Evolutionary conservation across 2,888 invertebrate genomes (phyloP).

Genomic region (Euplexia lucipara): DNA sequence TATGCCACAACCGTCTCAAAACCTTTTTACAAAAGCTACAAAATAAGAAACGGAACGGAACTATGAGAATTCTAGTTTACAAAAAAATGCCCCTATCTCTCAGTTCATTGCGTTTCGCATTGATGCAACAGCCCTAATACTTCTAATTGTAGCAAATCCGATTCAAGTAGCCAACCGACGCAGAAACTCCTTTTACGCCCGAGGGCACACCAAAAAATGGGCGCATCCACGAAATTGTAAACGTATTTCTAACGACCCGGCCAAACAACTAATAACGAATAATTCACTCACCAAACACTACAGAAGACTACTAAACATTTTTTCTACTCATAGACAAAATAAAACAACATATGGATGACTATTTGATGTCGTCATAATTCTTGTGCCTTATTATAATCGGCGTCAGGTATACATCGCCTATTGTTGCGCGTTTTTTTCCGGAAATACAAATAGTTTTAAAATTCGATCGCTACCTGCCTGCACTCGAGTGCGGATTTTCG

Average conservation of each 20-base stretch:
- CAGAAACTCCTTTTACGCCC: slow-evolving; percentile 84
- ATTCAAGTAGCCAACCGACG: slow-evolving; percentile 82
- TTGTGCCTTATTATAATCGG: slow-evolving; percentile 88
- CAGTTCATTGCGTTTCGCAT: slow-evolving; percentile 66
- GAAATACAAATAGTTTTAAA: slow-evolving; percentile 89
- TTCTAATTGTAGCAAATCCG: slow-evolving; percentile 86
- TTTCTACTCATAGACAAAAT: slow-evolving; percentile 69
- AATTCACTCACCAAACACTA: slow-evolving; percentile 81
- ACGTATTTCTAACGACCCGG: slow-evolving; percentile 80
- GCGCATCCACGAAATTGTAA: slow-evolving; percentile 81
- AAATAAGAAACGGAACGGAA: slow-evolving; percentile 55
- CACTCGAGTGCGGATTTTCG: slow-evolving; percentile 86
- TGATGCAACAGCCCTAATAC: slow-evolving; percentile 72
- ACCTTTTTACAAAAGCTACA: slow-evolving; percentile 41
- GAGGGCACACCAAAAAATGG: slow-evolving; percentile 75
- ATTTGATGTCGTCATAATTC: slow-evolving; percentile 87
- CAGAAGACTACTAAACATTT: slow-evolving; percentile 65
- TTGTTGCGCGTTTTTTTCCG: slow-evolving; percentile 83
- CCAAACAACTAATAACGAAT: slow-evolving; percentile 83
- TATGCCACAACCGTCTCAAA: slow-evolving; percentile 21
- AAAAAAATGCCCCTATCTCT: slow-evolving; percentile 64
- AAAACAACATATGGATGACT: slow-evolving; percentile 84
- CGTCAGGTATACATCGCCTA: slow-evolving; percentile 87
- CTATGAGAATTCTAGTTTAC: slow-evolving; percentile 45
- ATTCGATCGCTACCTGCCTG: slow-evolving; percentile 90